These are phyloP conservation scores for Mythimna pallens DNA, from an alignment of 2,888 invertebrate species.

Conservation along the genomic window DNA sequence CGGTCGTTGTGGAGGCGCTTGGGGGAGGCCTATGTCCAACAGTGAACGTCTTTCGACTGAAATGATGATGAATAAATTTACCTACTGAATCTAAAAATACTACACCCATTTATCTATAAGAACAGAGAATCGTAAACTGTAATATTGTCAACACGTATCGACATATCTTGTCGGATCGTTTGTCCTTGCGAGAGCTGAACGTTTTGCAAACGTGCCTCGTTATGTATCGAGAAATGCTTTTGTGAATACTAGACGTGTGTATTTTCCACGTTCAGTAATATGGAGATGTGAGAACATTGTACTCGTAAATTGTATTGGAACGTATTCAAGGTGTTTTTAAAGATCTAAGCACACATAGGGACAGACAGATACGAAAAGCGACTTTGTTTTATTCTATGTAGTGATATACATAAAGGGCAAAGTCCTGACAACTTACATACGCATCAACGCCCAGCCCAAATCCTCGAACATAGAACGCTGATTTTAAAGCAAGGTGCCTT, in stretches of 20 bases:
- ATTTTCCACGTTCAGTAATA: conserved; percentile 1
- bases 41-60: too few relatives aligned
- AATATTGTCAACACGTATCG: conserved; percentile 31
- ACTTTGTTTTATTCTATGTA: too few relatives aligned
- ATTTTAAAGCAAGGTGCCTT: too few relatives aligned
- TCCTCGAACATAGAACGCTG: too few relatives aligned
- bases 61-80: neutral
- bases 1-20: too few relatives aligned
- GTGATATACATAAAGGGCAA: too few relatives aligned
- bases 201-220: conserved; percentile 26
- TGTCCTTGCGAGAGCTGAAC: conserved; percentile 11
- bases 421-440: too few relatives aligned
- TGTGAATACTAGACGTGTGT: neutral
- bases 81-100: neutral
- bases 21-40: too few relatives aligned
- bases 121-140: conserved; percentile 39
- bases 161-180: conserved; percentile 23
- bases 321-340: neutral
- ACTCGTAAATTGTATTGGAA: neutral
- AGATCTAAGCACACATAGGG: too few relatives aligned
- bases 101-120: conserved; percentile 9
- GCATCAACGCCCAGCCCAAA: too few relatives aligned
- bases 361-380: too few relatives aligned
- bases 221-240: conserved; percentile 3
- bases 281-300: neutral